These are phyloP conservation scores for Phoeniculus purpureus DNA, from an alignment of 2,797 vertebrate species.

Conservation along the genomic window DNA sequence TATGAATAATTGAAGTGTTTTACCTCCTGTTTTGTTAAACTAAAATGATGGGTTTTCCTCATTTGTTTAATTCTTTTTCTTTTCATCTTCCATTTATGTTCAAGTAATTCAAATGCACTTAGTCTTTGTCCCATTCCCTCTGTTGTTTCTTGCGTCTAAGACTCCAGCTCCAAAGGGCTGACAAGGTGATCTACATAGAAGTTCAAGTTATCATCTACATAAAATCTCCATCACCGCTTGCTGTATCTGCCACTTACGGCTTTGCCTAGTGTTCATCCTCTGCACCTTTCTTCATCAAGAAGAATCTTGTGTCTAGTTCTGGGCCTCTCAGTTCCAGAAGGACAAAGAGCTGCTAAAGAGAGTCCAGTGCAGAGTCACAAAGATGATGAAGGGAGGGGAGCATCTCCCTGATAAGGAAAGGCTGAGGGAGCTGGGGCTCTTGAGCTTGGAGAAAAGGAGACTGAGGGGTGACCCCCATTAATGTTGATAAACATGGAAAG, in stretches of 20 bases:
- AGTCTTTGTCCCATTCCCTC: neutral
- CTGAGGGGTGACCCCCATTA: too few species aligned
- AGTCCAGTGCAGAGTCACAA: too few species aligned
- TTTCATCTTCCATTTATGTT: conserved; percentile 29
- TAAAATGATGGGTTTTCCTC: neutral
- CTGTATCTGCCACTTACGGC: neutral
- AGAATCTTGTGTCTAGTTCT: too few species aligned
- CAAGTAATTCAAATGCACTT: neutral
- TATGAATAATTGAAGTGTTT: conserved; percentile 42
- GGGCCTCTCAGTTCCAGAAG: too few species aligned
- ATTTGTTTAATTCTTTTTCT: neutral
- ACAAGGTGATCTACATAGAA: neutral
- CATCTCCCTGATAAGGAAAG: too few species aligned
- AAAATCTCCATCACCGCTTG: neutral
- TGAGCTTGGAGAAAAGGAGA: too few species aligned
- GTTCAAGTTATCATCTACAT: neutral
- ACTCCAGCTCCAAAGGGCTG: neutral
- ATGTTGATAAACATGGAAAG: too few species aligned
- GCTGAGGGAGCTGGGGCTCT: too few species aligned
- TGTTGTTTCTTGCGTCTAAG: neutral
- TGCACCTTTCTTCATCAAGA: neutral
- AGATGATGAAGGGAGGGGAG: too few species aligned
- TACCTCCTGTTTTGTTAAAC: neutral
- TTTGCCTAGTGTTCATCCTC: neutral
- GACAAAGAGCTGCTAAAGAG: too few species aligned